Conservation (phyloP, 2,888 invertebrate species). For the Isotomurus palustris region DNA sequence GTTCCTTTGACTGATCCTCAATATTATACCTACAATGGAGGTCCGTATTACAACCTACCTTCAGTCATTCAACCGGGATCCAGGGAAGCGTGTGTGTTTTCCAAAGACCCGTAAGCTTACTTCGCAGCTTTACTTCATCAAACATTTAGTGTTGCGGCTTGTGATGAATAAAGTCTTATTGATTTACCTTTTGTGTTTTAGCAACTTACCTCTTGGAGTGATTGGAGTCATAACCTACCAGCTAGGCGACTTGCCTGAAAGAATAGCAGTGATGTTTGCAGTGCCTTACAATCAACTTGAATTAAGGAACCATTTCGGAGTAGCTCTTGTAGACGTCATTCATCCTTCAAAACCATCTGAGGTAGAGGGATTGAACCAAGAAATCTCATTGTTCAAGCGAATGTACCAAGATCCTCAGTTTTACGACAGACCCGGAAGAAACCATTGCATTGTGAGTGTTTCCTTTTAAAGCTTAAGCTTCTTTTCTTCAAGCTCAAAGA, state of each 20-base stretch:
- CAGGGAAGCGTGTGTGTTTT: constrained; percentile 31
- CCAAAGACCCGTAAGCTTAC: constrained; percentile 23
- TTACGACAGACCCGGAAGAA: constrained; percentile 27
- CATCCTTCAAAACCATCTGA: constrained; percentile 20
- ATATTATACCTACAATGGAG: constrained; percentile 31
- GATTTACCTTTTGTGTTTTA: constrained; percentile 6
- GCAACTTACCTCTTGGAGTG: constrained; percentile 33
- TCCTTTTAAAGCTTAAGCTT: neutral
- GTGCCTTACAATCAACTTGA: constrained; percentile 39
- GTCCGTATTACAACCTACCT: constrained; percentile 31
- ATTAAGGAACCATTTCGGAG: constrained; percentile 24
- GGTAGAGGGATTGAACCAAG: constrained; percentile 9
- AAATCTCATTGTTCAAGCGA: constrained; percentile 23
- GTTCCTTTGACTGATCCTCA: constrained; percentile 27
- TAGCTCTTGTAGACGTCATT: constrained; percentile 30
- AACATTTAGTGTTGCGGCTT: too few species aligned
- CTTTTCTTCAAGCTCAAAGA: too few species aligned
- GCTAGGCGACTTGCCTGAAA: constrained; percentile 25
- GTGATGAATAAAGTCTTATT: too few species aligned
- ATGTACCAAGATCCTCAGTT: constrained; percentile 37
- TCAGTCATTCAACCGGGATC: constrained; percentile 29
- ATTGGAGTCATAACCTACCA: constrained; percentile 34
- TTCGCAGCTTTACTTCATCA: too few species aligned
- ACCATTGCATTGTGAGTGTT: constrained; percentile 18
- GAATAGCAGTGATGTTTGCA: constrained; percentile 35